phyloP scores from a whole-genome alignment of 2,797 vertebrate species.

The Melanotaenia pygmaea region DNA sequence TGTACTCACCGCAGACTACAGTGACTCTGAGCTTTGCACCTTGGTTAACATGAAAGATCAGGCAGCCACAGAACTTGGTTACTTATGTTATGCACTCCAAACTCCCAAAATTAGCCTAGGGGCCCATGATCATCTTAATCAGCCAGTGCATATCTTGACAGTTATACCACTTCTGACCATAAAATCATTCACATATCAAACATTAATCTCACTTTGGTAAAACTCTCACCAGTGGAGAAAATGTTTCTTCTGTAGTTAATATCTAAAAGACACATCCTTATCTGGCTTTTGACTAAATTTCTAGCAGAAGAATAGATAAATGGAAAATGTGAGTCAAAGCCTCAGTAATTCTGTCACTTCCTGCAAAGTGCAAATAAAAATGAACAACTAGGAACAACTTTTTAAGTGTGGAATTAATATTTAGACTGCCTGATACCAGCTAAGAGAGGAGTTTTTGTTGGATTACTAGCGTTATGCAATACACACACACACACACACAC shows the following conservation, averaged over 20 bases:
- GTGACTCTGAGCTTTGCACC: no score
- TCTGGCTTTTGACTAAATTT: constrained; percentile 6
- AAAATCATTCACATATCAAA: background rate
- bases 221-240: background rate
- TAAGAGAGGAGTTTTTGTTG: constrained; percentile 56
- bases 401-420: constrained; percentile 28
- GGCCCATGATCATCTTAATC: no score
- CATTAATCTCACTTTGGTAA: constrained; percentile 24
- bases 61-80: no score
- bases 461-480: constrained; percentile 78
- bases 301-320: background rate
- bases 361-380: constrained; percentile 38
- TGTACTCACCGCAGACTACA: no score
- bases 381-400: constrained; percentile 35
- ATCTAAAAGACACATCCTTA: constrained; percentile 2
- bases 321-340: constrained; percentile 13
- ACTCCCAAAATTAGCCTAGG: no score
- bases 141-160: background rate
- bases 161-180: background rate
- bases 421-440: constrained; percentile 31
- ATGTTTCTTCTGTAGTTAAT: constrained; percentile 34
- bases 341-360: constrained; percentile 14
- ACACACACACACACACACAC: background rate
- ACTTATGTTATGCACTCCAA: no score
- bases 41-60: no score